Conservation (phyloP, 2,888 invertebrate species). For the Conistra vaccinii region DNA sequence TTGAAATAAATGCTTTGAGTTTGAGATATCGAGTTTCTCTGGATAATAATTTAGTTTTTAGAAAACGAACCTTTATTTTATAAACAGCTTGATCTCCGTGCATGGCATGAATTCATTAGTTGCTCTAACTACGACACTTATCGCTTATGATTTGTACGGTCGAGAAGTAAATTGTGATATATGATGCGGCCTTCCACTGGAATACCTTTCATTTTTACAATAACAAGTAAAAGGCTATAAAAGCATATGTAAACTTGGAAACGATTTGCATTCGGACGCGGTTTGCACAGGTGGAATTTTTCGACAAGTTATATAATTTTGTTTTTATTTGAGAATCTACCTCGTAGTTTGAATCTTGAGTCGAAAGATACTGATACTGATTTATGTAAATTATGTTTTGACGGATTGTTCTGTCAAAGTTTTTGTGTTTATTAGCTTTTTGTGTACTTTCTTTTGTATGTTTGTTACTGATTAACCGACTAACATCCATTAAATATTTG, state of each 20-base stretch:
- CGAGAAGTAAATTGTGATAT: slow-evolving; percentile 64
- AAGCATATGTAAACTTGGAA: slow-evolving; percentile 46
- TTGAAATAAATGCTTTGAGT: no score
- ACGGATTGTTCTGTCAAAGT: not conserved
- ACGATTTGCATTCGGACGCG: slow-evolving; percentile 39
- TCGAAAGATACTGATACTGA: no score
- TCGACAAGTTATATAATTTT: slow-evolving; percentile 5
- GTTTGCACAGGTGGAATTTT: slow-evolving; percentile 4
- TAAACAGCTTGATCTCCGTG: not conserved
- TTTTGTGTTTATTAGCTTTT: not conserved
- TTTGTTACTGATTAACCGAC: no score
- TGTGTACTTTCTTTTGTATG: not conserved
- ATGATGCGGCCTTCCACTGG: slow-evolving; percentile 67
- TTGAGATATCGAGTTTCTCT: no score
- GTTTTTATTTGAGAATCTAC: not conserved
- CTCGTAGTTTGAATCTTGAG: not conserved
- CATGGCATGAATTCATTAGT: not conserved
- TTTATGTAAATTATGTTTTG: not conserved
- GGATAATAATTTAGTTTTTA: no score
- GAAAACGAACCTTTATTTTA: not conserved
- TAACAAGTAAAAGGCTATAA: slow-evolving; percentile 56
- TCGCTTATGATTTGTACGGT: slow-evolving; percentile 25
- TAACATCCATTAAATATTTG: no score
- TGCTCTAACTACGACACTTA: not conserved
- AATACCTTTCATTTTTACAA: slow-evolving; percentile 71